Conservation (phyloP, 1,140 invertebrate genomes). For the Bombus ignitus region DNA sequence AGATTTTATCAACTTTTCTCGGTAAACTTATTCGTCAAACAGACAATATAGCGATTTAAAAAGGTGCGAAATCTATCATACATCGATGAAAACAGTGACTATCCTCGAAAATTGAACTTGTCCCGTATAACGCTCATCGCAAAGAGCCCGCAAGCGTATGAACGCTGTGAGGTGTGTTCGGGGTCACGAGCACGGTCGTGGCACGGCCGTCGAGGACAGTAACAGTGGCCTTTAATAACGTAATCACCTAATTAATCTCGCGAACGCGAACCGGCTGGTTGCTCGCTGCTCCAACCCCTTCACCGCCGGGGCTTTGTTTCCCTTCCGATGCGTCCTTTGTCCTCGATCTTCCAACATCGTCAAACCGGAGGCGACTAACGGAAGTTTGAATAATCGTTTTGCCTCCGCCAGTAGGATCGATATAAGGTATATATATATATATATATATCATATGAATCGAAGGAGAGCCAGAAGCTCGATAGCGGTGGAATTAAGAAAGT, state of each 20-base stretch:
- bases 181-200: neutral
- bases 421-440: neutral
- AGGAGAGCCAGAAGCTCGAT: slow-evolving; percentile 7
- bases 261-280: slow-evolving; percentile 64
- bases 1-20: too few species aligned
- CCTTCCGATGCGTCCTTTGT: slow-evolving; percentile 42
- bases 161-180: neutral
- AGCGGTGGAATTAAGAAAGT: slow-evolving; percentile 41
- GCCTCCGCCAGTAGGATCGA: neutral
- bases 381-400: neutral
- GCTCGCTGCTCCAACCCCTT: slow-evolving; percentile 51
- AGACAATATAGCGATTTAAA: too few species aligned
- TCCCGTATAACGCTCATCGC: neutral
- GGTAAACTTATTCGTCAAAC: too few species aligned
- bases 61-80: neutral
- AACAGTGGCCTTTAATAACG: slow-evolving; percentile 70
- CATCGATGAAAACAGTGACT: neutral
- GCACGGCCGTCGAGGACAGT: slow-evolving; percentile 52
- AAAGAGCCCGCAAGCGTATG: neutral
- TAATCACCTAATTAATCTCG: slow-evolving; percentile 74
- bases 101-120: neutral
- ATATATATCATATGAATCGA: neutral
- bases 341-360: slow-evolving; percentile 3
- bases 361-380: neutral
- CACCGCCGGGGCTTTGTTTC: slow-evolving; percentile 14